Conservation (phyloP, 1,140 invertebrate species). For the Diabrotica virgifera region DNA sequence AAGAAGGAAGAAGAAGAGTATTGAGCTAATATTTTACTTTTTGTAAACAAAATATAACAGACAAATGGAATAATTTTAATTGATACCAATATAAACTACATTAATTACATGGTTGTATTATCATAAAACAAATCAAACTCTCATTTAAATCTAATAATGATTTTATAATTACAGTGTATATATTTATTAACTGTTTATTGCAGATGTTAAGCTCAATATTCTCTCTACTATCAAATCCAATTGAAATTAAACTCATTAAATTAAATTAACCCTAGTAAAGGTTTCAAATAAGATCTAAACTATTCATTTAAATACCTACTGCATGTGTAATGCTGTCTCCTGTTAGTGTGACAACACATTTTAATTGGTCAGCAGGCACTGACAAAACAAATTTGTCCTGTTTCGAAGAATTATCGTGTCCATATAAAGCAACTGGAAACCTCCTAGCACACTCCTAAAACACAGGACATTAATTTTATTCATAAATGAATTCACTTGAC, state of each 20-base stretch:
- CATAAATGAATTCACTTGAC: neutral
- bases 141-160: too few relatives aligned
- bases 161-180: too few relatives aligned
- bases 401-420: conserved; percentile 76
- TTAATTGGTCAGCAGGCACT: conserved; percentile 82
- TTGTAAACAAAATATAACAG: too few relatives aligned
- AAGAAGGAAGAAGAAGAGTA: too few relatives aligned
- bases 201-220: conserved; percentile 19
- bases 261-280: too few relatives aligned
- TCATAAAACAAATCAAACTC: too few relatives aligned
- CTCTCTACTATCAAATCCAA: neutral
- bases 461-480: neutral
- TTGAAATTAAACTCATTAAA: too few relatives aligned
- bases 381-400: conserved; percentile 86
- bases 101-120: too few relatives aligned
- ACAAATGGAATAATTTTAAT: too few relatives aligned
- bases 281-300: neutral
- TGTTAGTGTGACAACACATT: conserved; percentile 83
- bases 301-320: conserved; percentile 54
- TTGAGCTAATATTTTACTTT: too few relatives aligned
- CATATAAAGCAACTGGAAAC: conserved; percentile 79
- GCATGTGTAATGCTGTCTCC: conserved; percentile 91
- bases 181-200: neutral
- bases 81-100: too few relatives aligned
- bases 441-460: conserved; percentile 78